These are phyloP conservation scores for Macroglossus sobrinus DNA, from an alignment of 2,113 vertebrate species.

Conservation along the genomic window DNA sequence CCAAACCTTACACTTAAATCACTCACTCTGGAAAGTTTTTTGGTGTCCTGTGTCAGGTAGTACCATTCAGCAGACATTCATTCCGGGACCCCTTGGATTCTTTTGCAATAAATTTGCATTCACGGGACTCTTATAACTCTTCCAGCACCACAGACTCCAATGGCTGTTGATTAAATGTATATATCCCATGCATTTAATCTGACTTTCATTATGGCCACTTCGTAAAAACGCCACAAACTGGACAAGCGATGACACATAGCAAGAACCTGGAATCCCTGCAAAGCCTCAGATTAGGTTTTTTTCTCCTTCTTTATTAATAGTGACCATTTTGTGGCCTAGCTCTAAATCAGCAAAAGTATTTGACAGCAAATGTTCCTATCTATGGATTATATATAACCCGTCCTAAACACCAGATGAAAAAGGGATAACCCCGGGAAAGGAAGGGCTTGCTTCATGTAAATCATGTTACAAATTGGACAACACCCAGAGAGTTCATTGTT, in stretches of 20 bases:
- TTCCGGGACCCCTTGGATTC: slow-evolving; percentile 79
- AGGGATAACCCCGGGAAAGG: slow-evolving; percentile 86
- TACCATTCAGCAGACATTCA: slow-evolving; percentile 87
- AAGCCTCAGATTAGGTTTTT: slow-evolving; percentile 93
- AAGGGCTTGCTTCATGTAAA: slow-evolving; percentile 94
- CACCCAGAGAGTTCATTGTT: slow-evolving; percentile 94
- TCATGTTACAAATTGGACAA: slow-evolving; percentile 95
- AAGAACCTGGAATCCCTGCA: slow-evolving; percentile 92
- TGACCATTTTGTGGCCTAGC: slow-evolving; percentile 87
- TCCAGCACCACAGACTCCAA: slow-evolving; percentile 80
- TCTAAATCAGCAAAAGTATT: slow-evolving; percentile 94
- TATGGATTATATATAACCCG: slow-evolving; percentile 91
- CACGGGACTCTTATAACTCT: slow-evolving; percentile 83
- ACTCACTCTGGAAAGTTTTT: slow-evolving; percentile 84
- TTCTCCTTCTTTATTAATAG: slow-evolving; percentile 89
- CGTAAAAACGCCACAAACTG: slow-evolving; percentile 96
- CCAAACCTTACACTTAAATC: slow-evolving; percentile 87
- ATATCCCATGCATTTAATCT: slow-evolving; percentile 93
- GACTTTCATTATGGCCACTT: slow-evolving; percentile 98
- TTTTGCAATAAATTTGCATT: slow-evolving; percentile 87
- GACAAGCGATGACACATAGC: slow-evolving; percentile 91
- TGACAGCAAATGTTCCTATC: slow-evolving; percentile 93
- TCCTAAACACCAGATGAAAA: slow-evolving; percentile 90
- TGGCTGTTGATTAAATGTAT: slow-evolving; percentile 84
- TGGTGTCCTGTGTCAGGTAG: slow-evolving; percentile 90